Conservation (phyloP, 2,797 vertebrate species). For the Acipenser transmontanus region DNA sequence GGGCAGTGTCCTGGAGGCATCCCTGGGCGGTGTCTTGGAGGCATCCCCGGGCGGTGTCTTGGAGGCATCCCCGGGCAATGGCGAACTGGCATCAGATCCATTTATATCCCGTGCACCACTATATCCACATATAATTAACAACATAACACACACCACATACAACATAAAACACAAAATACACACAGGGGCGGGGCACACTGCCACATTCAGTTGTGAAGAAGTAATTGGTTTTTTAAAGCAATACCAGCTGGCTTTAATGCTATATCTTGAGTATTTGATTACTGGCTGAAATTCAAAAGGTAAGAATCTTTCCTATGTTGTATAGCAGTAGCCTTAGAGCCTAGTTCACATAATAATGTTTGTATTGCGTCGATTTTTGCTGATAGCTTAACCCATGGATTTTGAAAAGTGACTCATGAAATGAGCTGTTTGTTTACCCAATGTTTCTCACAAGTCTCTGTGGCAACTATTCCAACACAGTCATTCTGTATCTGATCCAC, state of each 20-base stretch:
- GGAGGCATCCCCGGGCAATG: too few species aligned
- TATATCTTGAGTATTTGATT: conserved; percentile 55
- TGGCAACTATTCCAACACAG: neutral
- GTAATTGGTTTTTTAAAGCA: conserved; percentile 40
- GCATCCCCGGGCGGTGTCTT: too few species aligned
- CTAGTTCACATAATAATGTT: neutral
- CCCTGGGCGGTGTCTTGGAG: too few species aligned
- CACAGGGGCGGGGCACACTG: neutral
- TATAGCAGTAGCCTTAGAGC: conserved; percentile 9
- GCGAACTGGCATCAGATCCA: too few species aligned
- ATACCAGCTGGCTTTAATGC: conserved; percentile 38
- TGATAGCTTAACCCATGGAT: too few species aligned
- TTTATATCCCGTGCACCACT: too few species aligned
- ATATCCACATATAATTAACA: too few species aligned
- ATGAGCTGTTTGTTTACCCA: neutral
- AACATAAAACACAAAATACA: too few species aligned
- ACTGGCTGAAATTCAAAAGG: conserved; percentile 44
- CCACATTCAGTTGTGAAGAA: conserved; percentile 30
- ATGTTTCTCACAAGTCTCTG: neutral
- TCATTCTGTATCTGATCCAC: too few species aligned
- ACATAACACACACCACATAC: too few species aligned
- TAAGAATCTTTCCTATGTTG: conserved; percentile 22
- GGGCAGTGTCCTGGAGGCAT: too few species aligned
- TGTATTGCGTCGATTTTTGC: conserved; percentile 22
- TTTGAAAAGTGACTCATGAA: conserved; percentile 8